A percentile compares a stretch with the other conserved stretches of the same genome.
Evolutionary conservation across 2,113 vertebrate genomes (phyloP).

Genomic region (Numida meleagris): DNA sequence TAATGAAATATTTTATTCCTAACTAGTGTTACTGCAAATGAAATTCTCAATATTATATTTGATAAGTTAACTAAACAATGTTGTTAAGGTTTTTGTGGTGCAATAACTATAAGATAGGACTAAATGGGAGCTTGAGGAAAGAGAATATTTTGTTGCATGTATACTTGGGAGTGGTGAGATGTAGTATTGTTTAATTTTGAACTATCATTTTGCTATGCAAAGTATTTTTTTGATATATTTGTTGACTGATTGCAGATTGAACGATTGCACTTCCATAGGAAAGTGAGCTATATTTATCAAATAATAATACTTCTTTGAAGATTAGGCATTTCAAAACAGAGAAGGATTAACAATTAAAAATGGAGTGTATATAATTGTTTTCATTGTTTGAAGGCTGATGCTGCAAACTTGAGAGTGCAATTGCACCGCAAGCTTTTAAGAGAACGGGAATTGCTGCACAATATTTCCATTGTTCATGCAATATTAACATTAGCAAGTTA

Average conservation of each 20-base stretch:
- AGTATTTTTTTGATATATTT: not conserved
- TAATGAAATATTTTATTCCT: constrained; percentile 48
- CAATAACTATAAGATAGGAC: not conserved
- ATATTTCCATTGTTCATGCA: not conserved
- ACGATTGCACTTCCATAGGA: not conserved
- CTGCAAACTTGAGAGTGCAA: not conserved
- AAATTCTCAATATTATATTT: constrained; percentile 46
- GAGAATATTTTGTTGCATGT: not conserved
- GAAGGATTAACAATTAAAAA: not conserved
- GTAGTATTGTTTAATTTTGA: not conserved
- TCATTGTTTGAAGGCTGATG: not conserved
- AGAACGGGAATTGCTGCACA: not conserved
- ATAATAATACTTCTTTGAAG: not conserved
- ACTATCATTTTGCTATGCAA: not conserved
- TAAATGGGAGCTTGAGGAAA: not conserved
- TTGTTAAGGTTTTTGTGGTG: not conserved
- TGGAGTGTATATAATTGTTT: not conserved
- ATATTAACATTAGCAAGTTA: constrained; percentile 18
- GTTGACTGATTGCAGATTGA: not conserved
- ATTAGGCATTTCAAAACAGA: not conserved
- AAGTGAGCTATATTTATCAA: not conserved
- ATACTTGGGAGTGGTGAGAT: not conserved
- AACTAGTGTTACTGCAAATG: not conserved
- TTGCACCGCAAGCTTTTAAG: not conserved
- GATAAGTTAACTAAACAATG: not conserved